Evolutionary conservation across 1,140 invertebrate species (phyloP), one percentile per base, ranked within the genome.

Genomic region (Papilio aristodemus): DNA sequence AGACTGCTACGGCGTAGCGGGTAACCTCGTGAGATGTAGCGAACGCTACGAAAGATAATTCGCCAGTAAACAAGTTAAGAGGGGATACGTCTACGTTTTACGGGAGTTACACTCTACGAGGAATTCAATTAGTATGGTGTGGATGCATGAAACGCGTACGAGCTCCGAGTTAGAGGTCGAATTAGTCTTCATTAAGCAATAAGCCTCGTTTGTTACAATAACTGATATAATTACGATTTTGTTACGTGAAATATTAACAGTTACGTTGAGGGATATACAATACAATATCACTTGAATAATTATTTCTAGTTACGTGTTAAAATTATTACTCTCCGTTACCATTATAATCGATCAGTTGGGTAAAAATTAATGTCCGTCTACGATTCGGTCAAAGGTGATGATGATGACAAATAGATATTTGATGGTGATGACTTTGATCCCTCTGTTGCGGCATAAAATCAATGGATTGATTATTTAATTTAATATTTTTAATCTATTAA

Each of bases 91-190:
- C 67, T 84, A 78, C 82, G 81, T 89, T 89, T 88, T 86, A 84
- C 79, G 81, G 71, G 84, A 83, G 86, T 87, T 87, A 87, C 86
- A 87, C 84, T 85, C 83, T 75, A 77, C 71, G 63, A 41, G 57
- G 84, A 89, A 87, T 89, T 81, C 84, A 86, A 87, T 87, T 89
- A 89, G 76, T 71, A 63, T 38, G 70, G 64, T 74, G 71, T 70
- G 67, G 73, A 77, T 71, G 25, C 59, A 66, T 10, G 71, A 73
- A 71, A 43, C 17, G 11, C 67, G 72, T 62, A 19, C 27, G 59
- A 39, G 11, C 27, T 59, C 27, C 1, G 58, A 59, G 36, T 62
- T 57, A 27, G 54, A 19, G 8, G 22, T 57, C 5, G 37, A 66
- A 57, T 32, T 58, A 63, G 50, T 62, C 14, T 62, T 39, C 59